Percentiles rank a stretch among this genome's conserved stretches.
phyloP scores from a whole-genome alignment of 2,888 invertebrate genomes.

The Lasioglossum zephyrum region DNA sequence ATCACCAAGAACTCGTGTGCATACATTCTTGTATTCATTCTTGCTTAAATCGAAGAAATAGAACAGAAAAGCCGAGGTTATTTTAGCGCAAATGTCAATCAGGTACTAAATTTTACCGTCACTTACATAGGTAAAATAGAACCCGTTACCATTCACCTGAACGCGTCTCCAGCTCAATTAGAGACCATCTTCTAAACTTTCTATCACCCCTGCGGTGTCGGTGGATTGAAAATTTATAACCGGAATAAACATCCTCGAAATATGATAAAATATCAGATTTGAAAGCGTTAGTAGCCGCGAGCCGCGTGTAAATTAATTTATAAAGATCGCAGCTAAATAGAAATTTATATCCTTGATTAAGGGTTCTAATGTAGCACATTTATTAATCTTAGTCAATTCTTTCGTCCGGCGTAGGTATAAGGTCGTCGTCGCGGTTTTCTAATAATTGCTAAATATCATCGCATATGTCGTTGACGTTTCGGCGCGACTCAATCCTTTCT shows the following conservation, averaged over 20 bases:
- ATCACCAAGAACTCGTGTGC: background rate
- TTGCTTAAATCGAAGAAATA: background rate
- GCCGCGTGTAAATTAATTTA: background rate
- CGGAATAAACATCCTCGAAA: constrained; percentile 1
- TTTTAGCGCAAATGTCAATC: background rate
- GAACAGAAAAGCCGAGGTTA: background rate
- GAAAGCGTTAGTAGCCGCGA: background rate
- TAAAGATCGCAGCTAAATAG: background rate
- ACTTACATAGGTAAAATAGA: background rate
- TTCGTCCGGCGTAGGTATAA: background rate
- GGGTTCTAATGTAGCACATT: background rate
- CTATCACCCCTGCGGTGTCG: constrained; percentile 9
- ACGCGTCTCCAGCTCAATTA: background rate
- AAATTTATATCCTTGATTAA: background rate
- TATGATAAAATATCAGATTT: background rate
- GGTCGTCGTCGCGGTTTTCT: background rate
- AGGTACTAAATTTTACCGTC: background rate
- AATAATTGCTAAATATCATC: background rate
- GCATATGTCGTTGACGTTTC: constrained; percentile 7
- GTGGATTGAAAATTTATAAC: background rate
- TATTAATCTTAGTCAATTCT: background rate
- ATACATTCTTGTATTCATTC: too few species aligned
- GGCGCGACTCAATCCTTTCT: background rate
- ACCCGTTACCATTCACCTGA: background rate
- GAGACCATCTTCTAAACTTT: background rate